Percentiles rank a stretch among this genome's conserved stretches.
Evolutionary conservation across 2,113 vertebrate species (phyloP).

Genomic region (Monarcha castaneiventris): DNA sequence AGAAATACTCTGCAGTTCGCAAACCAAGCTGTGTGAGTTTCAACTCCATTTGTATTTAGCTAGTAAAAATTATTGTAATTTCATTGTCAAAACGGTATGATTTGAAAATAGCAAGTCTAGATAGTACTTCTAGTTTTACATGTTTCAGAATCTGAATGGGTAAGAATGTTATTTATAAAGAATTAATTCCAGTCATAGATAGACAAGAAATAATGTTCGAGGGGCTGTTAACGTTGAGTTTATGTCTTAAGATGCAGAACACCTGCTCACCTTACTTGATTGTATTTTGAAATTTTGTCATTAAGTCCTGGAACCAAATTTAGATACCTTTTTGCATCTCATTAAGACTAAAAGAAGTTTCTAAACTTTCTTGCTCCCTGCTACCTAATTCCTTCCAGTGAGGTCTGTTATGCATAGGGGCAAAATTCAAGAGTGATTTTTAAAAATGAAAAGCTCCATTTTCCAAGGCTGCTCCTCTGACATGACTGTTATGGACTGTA

Average conservation of each 20-base stretch:
- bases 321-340: neutral
- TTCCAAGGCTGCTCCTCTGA: neutral
- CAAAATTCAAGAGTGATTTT: neutral
- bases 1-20: neutral
- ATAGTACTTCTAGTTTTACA: neutral
- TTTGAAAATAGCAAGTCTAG: neutral
- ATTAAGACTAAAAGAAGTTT: neutral
- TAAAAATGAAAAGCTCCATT: neutral
- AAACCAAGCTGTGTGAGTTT: neutral
- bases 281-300: neutral
- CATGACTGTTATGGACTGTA: neutral
- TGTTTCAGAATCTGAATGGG: neutral
- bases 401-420: neutral
- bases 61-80: neutral
- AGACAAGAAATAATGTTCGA: neutral
- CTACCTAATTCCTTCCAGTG: neutral
- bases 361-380: neutral
- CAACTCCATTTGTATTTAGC: neutral
- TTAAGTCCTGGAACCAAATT: neutral
- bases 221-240: neutral
- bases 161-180: neutral
- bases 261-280: neutral
- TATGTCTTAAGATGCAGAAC: neutral
- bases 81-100: neutral
- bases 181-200: neutral